Base-by-base conservation (phyloP, 1,140 invertebrate genomes). In the Medauroidea extradentata region DNA sequence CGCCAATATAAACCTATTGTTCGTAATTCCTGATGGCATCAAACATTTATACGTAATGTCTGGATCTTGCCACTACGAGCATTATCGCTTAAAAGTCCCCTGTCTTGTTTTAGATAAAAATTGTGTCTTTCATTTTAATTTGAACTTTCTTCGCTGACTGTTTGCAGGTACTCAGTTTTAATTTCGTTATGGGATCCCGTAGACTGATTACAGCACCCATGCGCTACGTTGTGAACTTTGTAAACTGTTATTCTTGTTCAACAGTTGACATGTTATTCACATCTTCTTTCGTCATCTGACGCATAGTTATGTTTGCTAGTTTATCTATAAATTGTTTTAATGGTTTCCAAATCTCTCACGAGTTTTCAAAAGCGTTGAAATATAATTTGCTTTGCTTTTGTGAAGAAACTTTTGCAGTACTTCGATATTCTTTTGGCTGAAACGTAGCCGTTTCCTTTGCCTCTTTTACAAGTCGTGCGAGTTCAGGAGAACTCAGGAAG, bases 201-300 rank as follows among this genome's bases (percentile, higher is more conserved):
- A 53, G 13, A 3, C 23, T 53, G 11, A 53, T 5, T 29, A 13
- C 9, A 27, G 13, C 52, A 53, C 3, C 23, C 3, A 53, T 53
- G 25, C 52, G 29, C 24, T 53, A 3, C 11, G 25, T 13, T 8
- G 52, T 29, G 8, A 53, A 53, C 19, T 41, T 29, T 2, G 23
- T 13, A 34, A 53, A 53, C 14, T 53, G 24, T 27, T n/a, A n/a
- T n/a, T 39, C 11, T 34, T 53, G 24, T 34, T 21, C 9, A 14
- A 53, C 14, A 16, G 21, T 39, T 53, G 24, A 27, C 52, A 53
- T 53, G 19, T 53, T 53, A 19, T 21, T 16, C 52, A 53, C n/a
- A 8, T 53, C 18, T 24, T 53, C 52, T 21, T 53, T 53, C 8
- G 18, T 53, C 8, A 16, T 53, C 24, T 11, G 25, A 27, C 3